These are phyloP conservation scores for Archips crataeganus DNA, from an alignment of 2,888 invertebrate genomes.

Conservation along the genomic window DNA sequence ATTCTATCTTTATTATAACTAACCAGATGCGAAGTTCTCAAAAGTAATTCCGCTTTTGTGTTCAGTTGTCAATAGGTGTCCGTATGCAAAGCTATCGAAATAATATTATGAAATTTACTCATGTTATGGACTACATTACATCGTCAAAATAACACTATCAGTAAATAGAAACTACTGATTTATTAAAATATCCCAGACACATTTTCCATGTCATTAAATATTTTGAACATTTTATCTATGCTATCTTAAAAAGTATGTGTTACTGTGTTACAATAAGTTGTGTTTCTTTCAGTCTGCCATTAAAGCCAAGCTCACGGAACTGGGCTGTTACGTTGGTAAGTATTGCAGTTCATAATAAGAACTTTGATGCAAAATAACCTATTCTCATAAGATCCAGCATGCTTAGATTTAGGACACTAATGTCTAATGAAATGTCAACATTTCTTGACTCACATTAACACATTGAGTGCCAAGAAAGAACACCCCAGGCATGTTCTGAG, in stretches of 20 bases:
- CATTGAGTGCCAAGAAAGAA: too few species aligned
- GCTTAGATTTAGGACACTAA: too few species aligned
- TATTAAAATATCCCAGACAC: neutral
- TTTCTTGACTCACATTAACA: too few species aligned
- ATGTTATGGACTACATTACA: neutral
- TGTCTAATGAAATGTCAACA: too few species aligned
- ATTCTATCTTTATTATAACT: neutral
- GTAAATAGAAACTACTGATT: neutral
- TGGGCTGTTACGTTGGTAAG: conserved; percentile 97
- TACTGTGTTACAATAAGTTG: neutral
- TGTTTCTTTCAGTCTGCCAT: conserved; percentile 93
- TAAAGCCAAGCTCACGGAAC: conserved; percentile 96
- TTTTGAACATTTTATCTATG: neutral
- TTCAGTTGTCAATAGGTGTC: neutral
- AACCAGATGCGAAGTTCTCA: too few species aligned
- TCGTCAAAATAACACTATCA: neutral
- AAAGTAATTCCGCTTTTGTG: neutral
- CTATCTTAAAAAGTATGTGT: neutral
- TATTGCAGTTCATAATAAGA: conserved; percentile 43
- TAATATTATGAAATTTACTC: too few species aligned
- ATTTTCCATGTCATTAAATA: neutral
- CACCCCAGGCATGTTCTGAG: too few species aligned
- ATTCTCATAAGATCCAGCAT: too few species aligned
- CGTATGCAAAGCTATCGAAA: neutral
- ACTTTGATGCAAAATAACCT: too few species aligned